Evolutionary conservation across 2,888 invertebrate species (phyloP), one percentile per base, ranked within the genome.

Genomic region (Cotesia congregata): DNA sequence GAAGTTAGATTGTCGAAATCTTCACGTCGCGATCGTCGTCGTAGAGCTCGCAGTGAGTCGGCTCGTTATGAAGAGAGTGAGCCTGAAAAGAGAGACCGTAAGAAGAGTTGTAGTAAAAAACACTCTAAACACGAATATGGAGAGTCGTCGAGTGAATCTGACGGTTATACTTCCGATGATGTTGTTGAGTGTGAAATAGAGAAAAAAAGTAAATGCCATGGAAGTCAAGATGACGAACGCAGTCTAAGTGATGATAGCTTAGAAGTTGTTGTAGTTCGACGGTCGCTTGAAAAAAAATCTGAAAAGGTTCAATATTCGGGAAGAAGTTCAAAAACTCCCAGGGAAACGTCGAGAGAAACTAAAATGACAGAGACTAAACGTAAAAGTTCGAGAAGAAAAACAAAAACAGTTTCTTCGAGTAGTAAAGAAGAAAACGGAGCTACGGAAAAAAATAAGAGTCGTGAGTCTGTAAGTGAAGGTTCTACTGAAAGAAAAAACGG

Each of bases 131-230:
- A 85, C 84, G 83, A 90, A 87, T 83, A 92, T 90, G 83, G 90
- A 73, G 90, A 91, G 62, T 87, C 90, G 0, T 91, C 91, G 30
- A 90, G 90, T 65, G 91, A 91, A 79, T 90, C 90, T 4, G 90
- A 89, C n/a, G 80, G 80, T 60, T 79, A 80, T 7, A 75, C 74
- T 1, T 75, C 70, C 15, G 76, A 80, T 7, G 76, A 78, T 17
- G 59, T 20, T 17, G 38, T 64, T 62, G 60, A 72, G 65, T 40
- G 60, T 59, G 9, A 50, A 67, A 68, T 69, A 64, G 50, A 7
- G 77, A 77, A 59, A 77, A 78, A 70, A 80, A 74, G 74, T 69
- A 50, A 50, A 50, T 71, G 60, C 61, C 61, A 81, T 38, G 85
- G 64, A 80, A 76, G 79, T 41, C 88, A 90, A 75, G 87, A 85